Evolutionary conservation across 2,113 vertebrate species (phyloP).

Genomic region (Labeo rohita): DNA sequence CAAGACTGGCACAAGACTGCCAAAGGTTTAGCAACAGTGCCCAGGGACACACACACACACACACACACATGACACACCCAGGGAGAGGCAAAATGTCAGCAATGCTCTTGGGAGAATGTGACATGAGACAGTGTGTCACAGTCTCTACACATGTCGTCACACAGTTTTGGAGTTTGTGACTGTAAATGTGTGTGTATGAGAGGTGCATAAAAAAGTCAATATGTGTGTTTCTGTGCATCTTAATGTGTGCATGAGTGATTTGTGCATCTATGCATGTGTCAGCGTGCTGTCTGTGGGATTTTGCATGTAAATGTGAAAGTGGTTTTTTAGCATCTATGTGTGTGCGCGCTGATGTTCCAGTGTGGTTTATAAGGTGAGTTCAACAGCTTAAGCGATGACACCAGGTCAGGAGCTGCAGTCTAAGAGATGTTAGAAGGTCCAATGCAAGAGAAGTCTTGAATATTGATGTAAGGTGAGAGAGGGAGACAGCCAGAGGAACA

Average conservation of each 20-base stretch:
- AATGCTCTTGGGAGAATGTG: constrained; percentile 5
- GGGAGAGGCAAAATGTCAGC: constrained; percentile 39
- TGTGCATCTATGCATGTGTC: constrained; percentile 48
- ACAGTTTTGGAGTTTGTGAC: constrained; percentile 15
- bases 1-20: constrained; percentile 26
- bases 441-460: neutral
- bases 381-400: constrained; percentile 26
- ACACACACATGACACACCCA: neutral
- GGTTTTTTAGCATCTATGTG: neutral
- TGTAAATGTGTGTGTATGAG: constrained; percentile 25
- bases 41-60: neutral
- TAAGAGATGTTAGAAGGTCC: constrained; percentile 4
- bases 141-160: neutral
- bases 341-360: constrained; percentile 45
- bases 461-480: constrained; percentile 40
- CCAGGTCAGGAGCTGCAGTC: constrained; percentile 33
- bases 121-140: constrained; percentile 26
- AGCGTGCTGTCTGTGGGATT: neutral
- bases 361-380: constrained; percentile 28
- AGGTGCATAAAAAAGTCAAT: constrained; percentile 3
- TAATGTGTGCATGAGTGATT: constrained; percentile 23
- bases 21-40: constrained; percentile 23
- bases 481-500: constrained; percentile 32
- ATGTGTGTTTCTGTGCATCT: constrained; percentile 22
- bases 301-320: constrained; percentile 18